Conservation (phyloP, 2,113 vertebrate genomes). For the Colaptes auratus region DNA sequence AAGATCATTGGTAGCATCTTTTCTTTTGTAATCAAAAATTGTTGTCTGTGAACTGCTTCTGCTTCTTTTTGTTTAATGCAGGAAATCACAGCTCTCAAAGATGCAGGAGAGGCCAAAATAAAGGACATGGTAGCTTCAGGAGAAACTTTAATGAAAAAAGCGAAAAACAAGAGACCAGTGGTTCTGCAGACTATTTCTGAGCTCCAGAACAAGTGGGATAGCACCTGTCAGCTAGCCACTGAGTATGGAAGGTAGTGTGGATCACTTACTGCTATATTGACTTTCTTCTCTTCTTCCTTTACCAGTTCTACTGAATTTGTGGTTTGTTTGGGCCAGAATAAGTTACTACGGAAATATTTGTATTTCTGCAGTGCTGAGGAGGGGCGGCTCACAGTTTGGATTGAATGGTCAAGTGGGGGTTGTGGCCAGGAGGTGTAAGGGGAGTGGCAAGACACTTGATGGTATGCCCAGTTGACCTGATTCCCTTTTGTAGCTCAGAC, state of each 20-base stretch:
- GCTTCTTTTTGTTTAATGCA: slow-evolving; percentile 27
- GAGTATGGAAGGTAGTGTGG: slow-evolving; percentile 69
- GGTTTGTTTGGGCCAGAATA: neutral
- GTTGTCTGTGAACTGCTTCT: neutral
- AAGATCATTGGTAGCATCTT: neutral
- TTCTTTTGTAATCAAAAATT: neutral
- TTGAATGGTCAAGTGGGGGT: neutral
- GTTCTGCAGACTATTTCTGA: slow-evolving; percentile 60
- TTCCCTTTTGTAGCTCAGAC: neutral
- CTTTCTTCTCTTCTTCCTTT: neutral
- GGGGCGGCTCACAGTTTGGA: neutral
- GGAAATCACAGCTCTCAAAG: slow-evolving; percentile 75
- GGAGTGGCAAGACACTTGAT: neutral
- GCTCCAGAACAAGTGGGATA: slow-evolving; percentile 72
- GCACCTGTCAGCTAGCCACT: slow-evolving; percentile 43
- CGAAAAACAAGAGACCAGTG: neutral
- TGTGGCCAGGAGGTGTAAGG: neutral
- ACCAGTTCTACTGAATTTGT: neutral
- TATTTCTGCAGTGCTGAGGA: neutral
- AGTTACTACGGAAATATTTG: neutral
- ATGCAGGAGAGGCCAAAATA: slow-evolving; percentile 70
- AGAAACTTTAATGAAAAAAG: slow-evolving; percentile 13
- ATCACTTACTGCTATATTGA: neutral
- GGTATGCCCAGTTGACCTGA: neutral
- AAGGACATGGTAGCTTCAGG: slow-evolving; percentile 49